Evolutionary conservation across 2,888 invertebrate genomes (phyloP), one percentile per base, ranked within the genome.

Genomic region (Troilus luridus): DNA sequence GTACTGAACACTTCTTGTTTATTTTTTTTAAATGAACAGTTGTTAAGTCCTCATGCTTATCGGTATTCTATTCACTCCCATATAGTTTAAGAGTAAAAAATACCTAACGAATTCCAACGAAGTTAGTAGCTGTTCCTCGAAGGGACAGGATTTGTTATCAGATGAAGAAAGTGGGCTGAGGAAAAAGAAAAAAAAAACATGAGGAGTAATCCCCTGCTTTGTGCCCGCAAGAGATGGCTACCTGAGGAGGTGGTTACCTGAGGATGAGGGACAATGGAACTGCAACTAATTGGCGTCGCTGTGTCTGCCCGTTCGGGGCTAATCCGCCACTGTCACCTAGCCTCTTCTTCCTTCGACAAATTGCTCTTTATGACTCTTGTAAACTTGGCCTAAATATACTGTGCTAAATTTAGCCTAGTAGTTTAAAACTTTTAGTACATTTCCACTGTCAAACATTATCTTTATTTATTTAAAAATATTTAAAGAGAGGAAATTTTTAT

Each of bases 341-440:
- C 72, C 72, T 77, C 72, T 41, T 77, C 72, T 41, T 41, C 41
- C 72, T 77, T 77, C 72, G 72, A 77, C 72, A 77, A 77, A 77
- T 77, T 77, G 10, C 17, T 77, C 72, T 77, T 14, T 14, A 67
- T 24, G 72, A 41, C 41, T 77, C 41, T 41, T 41, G 17, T 60
- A 77, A 17, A 77, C 67, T 27, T 41, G 27, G 27, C 19, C 24
- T 7, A 77, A 41, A 41, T 41, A 12, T 41, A 19, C 27, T 8
- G 17, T 41, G 41, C 27, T 41, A 67, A 24, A 67, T 24, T 67
- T 67, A 67, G 27, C 6, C 41, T 19, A 41, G 1, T 41, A 19
- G 12, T 72, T 72, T 17, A 14, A 72, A 17, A 14, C 41, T 77
- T 27, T 41, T 41, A 6, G 41, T 77, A 77, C 17, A 41, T 8